Evolutionary conservation across 2,888 invertebrate species (phyloP).

Genomic region (Ornithoptera alexandrae): DNA sequence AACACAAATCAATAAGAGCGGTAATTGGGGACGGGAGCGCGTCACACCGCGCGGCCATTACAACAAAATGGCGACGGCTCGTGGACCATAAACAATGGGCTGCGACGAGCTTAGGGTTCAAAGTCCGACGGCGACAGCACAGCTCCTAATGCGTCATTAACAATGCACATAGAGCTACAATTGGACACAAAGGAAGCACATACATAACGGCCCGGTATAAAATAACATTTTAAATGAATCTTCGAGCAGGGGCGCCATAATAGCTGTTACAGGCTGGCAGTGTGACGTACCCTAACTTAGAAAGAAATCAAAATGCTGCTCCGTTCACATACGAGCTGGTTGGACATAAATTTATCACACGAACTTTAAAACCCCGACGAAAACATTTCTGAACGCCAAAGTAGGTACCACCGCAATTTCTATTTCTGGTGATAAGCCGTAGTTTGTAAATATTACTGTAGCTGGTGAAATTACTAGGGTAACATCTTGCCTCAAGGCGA

Average conservation of each 20-base stretch:
- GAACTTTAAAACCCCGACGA: too few species aligned
- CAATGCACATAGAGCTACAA: conserved; percentile 57
- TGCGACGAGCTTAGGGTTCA: conserved; percentile 43
- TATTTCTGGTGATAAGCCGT: too few species aligned
- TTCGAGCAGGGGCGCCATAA: conserved; percentile 72
- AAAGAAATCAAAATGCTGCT: conserved; percentile 63
- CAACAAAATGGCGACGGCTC: conserved; percentile 66
- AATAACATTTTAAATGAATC: conserved; percentile 80
- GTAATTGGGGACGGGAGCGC: conserved; percentile 31
- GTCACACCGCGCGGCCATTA: conserved; percentile 19
- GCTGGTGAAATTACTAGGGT: too few species aligned
- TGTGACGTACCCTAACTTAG: conserved; percentile 64
- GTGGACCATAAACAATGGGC: conserved; percentile 36
- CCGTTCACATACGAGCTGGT: conserved; percentile 39
- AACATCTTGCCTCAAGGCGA: too few species aligned
- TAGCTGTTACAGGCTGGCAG: conserved; percentile 66
- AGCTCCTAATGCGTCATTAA: conserved; percentile 21
- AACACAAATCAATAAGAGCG: conserved; percentile 62
- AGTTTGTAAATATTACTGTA: too few species aligned
- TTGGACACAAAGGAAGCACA: conserved; percentile 64
- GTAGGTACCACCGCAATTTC: too few species aligned
- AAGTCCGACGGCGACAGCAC: conserved; percentile 38
- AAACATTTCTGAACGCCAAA: too few species aligned
- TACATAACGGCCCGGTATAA: conserved; percentile 72
- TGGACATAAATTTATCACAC: conserved; percentile 40